Percentiles rank a stretch among this genome's conserved stretches.
phyloP scores from a whole-genome alignment of 2,888 invertebrate genomes.

The Embidobia sp. region DNA sequence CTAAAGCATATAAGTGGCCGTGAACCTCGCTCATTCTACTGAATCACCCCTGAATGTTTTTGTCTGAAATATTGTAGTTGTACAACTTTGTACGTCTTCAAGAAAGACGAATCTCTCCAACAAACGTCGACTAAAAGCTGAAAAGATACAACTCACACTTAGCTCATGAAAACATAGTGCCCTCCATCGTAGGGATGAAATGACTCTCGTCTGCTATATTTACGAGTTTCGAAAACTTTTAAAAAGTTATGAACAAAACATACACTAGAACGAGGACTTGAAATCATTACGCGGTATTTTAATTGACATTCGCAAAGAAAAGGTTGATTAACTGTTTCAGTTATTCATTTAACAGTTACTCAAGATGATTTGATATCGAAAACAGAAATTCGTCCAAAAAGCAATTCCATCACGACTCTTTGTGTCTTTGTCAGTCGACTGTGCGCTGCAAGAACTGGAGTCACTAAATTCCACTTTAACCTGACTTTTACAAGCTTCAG shows the following conservation, averaged over 20 bases:
- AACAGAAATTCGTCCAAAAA: neutral
- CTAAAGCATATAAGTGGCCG: neutral
- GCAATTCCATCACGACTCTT: constrained; percentile 1
- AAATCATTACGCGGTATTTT: constrained; percentile 9
- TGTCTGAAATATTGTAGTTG: neutral
- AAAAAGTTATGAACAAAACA: neutral
- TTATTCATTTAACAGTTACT: neutral
- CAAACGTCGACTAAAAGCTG: constrained; percentile 13
- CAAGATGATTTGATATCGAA: neutral
- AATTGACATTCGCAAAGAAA: neutral
- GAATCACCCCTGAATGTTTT: constrained; percentile 8
- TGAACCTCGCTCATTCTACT: neutral
- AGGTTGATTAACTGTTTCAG: neutral
- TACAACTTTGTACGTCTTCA: neutral
- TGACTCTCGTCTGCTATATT: constrained; percentile 21
- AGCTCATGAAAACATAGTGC: constrained; percentile 18
- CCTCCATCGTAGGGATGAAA: constrained; percentile 38
- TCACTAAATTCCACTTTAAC: constrained; percentile 37
- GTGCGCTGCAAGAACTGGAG: constrained; percentile 2
- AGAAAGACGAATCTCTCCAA: constrained; percentile 11
- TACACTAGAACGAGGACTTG: neutral
- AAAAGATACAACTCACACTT: constrained; percentile 26
- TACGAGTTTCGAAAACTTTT: constrained; percentile 22
- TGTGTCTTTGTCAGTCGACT: constrained; percentile 6
- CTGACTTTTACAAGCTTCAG: constrained; percentile 41